These are phyloP conservation scores for Ectemnius lituratus DNA, from an alignment of 2,888 invertebrate genomes.

Conservation along the genomic window DNA sequence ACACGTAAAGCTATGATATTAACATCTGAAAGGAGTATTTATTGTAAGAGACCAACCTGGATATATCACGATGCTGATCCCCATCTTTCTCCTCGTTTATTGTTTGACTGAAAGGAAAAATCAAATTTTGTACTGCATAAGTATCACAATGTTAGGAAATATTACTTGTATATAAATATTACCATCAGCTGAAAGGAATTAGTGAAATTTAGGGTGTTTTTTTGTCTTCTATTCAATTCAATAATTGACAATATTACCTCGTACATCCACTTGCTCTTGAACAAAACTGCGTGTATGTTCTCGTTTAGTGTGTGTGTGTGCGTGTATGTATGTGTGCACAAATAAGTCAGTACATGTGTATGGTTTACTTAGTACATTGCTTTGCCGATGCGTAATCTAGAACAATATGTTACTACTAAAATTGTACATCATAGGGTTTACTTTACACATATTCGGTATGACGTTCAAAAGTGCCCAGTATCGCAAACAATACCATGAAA, in stretches of 20 bases:
- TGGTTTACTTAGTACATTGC: neutral
- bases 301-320: conserved; percentile 12
- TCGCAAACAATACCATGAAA: conserved; percentile 11
- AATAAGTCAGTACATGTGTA: conserved; percentile 1
- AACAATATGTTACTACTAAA: neutral
- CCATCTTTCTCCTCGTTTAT: conserved; percentile 83
- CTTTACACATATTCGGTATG: neutral
- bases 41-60: conserved; percentile 77
- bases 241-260: conserved; percentile 27
- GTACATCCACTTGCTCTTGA: conserved; percentile 31
- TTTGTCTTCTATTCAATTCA: conserved; percentile 1
- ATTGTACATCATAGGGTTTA: conserved; percentile 9
- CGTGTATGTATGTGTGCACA: conserved; percentile 6
- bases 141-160: conserved; percentile 15
- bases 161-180: conserved; percentile 2
- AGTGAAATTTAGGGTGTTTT: conserved; percentile 16
- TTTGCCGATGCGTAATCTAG: neutral
- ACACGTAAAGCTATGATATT: neutral
- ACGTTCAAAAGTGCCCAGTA: conserved; percentile 10
- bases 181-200: conserved; percentile 9
- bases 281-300: conserved; percentile 23
- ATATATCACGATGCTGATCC: conserved; percentile 80
- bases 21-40: neutral
- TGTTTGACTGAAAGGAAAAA: conserved; percentile 81
- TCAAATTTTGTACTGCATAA: conserved; percentile 25